Evolutionary conservation across 1,140 invertebrate species (phyloP).

Genomic region (Physella acuta): DNA sequence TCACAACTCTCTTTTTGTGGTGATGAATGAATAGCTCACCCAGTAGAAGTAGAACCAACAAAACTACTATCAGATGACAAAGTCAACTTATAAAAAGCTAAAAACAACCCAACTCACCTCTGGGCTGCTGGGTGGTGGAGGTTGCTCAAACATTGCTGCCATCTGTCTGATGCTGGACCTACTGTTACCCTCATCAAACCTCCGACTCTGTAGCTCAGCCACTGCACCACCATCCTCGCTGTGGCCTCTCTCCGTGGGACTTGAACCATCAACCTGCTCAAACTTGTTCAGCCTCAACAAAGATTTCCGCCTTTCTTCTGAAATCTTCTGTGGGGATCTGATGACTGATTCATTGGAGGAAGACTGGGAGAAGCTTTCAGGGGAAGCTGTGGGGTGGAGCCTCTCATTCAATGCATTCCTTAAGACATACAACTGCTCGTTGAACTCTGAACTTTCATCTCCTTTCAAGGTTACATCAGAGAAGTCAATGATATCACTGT

Average conservation of each 20-base stretch:
- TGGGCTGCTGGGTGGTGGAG: too few relatives aligned
- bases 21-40: too few relatives aligned
- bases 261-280: background rate
- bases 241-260: background rate
- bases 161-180: too few relatives aligned
- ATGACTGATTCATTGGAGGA: constrained; percentile 4
- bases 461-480: background rate
- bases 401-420: background rate
- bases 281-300: constrained; percentile 9
- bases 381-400: background rate
- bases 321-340: background rate
- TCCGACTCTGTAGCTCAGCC: too few relatives aligned
- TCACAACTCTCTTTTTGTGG: too few relatives aligned
- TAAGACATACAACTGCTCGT: background rate
- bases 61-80: too few relatives aligned
- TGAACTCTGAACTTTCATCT: background rate
- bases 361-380: background rate
- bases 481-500: background rate
- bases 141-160: too few relatives aligned
- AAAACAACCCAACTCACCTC: too few relatives aligned
- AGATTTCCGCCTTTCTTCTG: constrained; percentile 6
- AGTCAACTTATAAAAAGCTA: too few relatives aligned
- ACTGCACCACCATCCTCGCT: background rate
- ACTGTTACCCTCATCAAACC: too few relatives aligned
- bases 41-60: too few relatives aligned